phyloP scores from a whole-genome alignment of 2,888 invertebrate genomes.

The Lumbricus terrestris region DNA sequence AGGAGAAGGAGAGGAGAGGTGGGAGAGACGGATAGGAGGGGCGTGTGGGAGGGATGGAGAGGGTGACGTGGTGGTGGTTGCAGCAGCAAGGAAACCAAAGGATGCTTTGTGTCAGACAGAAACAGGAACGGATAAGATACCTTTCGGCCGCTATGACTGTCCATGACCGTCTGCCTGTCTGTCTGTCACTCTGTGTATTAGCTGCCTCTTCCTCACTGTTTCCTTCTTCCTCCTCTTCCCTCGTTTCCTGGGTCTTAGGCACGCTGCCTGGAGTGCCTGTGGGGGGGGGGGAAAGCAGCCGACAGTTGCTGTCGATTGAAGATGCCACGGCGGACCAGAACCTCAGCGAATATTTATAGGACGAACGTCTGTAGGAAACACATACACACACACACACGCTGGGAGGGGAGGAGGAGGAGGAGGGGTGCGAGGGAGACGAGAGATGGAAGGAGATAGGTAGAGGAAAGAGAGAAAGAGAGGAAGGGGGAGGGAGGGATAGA shows the following conservation, averaged over 20 bases:
- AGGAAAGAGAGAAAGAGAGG: background rate
- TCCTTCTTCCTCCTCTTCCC: background rate
- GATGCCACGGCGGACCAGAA: background rate
- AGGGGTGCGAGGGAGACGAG: background rate
- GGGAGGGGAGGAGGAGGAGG: background rate
- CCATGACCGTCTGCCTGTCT: background rate
- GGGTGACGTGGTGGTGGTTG: background rate
- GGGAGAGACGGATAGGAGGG: background rate
- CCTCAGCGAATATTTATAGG: background rate
- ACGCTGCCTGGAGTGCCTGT: background rate
- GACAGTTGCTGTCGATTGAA: background rate
- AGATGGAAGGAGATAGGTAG: background rate
- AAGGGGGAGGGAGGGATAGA: too few species aligned
- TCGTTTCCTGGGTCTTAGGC: background rate
- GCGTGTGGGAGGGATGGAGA: background rate
- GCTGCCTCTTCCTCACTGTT: background rate
- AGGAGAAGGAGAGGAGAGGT: background rate
- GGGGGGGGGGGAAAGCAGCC: too few species aligned
- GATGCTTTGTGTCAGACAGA: background rate
- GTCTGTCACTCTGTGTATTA: background rate
- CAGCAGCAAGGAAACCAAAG: background rate
- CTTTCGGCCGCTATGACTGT: background rate
- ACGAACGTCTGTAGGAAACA: background rate
- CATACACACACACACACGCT: too few species aligned
- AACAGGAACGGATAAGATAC: background rate